phyloP scores from a whole-genome alignment of 37 sponge, comb jelly and placozoan species.

The Mnemiopsis leidyi region DNA sequence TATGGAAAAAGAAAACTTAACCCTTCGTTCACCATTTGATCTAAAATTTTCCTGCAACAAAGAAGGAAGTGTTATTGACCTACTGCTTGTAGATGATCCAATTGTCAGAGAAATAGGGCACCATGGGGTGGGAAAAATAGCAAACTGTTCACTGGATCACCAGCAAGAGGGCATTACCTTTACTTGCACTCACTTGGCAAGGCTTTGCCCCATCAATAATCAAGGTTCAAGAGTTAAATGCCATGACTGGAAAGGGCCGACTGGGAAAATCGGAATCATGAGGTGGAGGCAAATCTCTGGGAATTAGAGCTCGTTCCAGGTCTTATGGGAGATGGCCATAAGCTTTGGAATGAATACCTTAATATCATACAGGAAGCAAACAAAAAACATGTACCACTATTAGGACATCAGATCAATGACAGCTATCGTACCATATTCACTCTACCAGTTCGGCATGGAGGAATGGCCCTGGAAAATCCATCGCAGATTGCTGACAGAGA shows the following conservation, averaged over 20 bases:
- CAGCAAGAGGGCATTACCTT: neutral
- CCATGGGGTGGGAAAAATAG: neutral
- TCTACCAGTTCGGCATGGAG: too few relatives aligned
- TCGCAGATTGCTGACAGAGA: too few relatives aligned
- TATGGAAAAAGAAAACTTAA: neutral
- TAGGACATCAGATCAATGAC: too few relatives aligned
- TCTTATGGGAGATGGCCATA: neutral
- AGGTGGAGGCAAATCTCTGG: neutral
- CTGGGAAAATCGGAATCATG: neutral
- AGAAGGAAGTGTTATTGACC: neutral
- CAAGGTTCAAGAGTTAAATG: too few relatives aligned
- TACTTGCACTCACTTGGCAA: neutral
- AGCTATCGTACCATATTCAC: too few relatives aligned
- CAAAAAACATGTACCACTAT: too few relatives aligned
- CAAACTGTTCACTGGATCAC: neutral
- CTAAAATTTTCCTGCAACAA: neutral
- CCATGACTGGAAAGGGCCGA: neutral
- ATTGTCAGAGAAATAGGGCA: neutral
- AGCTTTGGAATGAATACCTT: neutral
- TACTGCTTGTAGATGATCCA: neutral
- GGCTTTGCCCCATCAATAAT: too few relatives aligned
- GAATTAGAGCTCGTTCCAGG: neutral
- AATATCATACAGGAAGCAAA: neutral
- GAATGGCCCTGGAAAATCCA: too few relatives aligned
- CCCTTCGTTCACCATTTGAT: neutral